A percentile compares a stretch with the other conserved stretches of the same genome.
Evolutionary conservation across 1,140 invertebrate genomes (phyloP).

Genomic region (Penaeus indicus): DNA sequence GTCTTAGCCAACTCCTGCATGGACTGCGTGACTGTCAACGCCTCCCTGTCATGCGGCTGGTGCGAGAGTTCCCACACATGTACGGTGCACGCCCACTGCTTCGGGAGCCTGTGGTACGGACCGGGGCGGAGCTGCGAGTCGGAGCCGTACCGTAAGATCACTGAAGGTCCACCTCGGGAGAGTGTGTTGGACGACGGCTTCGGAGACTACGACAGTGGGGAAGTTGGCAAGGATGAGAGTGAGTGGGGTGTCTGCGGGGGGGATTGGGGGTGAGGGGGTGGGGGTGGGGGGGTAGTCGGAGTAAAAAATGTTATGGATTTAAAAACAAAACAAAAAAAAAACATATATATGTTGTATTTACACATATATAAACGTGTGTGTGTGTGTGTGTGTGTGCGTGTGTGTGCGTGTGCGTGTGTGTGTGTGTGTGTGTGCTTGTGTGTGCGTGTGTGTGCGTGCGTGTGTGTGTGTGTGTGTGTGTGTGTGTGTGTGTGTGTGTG

Average conservation of each 20-base stretch:
- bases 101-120: constrained; percentile 27
- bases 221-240: background rate
- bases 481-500: constrained; percentile 20
- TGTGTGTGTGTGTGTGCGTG: too few relatives aligned
- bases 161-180: background rate
- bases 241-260: too few relatives aligned
- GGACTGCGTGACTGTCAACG: constrained; percentile 40
- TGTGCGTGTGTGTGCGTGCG: too few relatives aligned
- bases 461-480: too few relatives aligned
- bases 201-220: background rate
- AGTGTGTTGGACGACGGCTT: background rate
- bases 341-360: too few relatives aligned
- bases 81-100: constrained; percentile 37
- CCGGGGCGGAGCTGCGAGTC: constrained; percentile 20
- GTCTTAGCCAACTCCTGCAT: constrained; percentile 34
- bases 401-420: too few relatives aligned
- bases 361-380: too few relatives aligned
- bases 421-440: too few relatives aligned
- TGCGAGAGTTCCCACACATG: constrained; percentile 23
- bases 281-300: too few relatives aligned
- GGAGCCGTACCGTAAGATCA: constrained; percentile 26
- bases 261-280: too few relatives aligned
- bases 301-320: too few relatives aligned
- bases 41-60: constrained; percentile 41
- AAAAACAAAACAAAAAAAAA: too few relatives aligned